Percentiles rank a stretch among this genome's conserved stretches.
Conservation (phyloP, 2,888 invertebrate genomes). For the Artemia sp. region DNA sequence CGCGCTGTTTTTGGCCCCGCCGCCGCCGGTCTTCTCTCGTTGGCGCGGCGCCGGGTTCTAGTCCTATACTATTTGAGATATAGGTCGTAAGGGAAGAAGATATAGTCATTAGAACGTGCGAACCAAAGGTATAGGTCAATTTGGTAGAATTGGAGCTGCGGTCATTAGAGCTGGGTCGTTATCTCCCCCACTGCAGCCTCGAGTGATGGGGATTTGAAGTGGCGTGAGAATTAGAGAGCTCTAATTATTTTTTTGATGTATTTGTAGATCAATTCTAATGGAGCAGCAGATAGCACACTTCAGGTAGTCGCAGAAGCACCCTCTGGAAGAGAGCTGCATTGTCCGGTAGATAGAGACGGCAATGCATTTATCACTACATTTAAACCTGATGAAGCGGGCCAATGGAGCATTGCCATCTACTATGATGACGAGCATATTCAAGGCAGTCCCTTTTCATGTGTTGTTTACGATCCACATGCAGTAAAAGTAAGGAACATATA, state of each 20-base stretch:
- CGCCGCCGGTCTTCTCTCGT: no score
- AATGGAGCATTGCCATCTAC: constrained; percentile 88
- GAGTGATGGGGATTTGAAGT: neutral
- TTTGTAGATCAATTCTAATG: constrained; percentile 42
- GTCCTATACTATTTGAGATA: no score
- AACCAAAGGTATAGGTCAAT: no score
- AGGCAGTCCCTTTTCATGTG: constrained; percentile 90
- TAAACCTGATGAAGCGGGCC: constrained; percentile 89
- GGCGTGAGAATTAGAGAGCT: neutral
- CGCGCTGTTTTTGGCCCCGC: no score
- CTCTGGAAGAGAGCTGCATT: constrained; percentile 58
- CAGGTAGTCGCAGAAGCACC: constrained; percentile 84
- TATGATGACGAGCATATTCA: constrained; percentile 88
- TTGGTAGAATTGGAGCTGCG: no score
- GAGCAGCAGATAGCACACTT: constrained; percentile 53
- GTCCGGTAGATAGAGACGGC: constrained; percentile 58
- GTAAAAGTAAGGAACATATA: constrained; percentile 42
- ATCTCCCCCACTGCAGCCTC: neutral
- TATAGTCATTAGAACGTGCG: no score
- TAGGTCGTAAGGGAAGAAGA: no score
- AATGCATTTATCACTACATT: constrained; percentile 89
- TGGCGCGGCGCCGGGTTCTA: no score
- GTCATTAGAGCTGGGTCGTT: no score
- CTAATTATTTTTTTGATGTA: constrained; percentile 20
- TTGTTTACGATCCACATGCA: constrained; percentile 82